Evolutionary conservation across 53 echinoderm and acorn worm species (phyloP).

Genomic region (Hippasteria phrygiana): DNA sequence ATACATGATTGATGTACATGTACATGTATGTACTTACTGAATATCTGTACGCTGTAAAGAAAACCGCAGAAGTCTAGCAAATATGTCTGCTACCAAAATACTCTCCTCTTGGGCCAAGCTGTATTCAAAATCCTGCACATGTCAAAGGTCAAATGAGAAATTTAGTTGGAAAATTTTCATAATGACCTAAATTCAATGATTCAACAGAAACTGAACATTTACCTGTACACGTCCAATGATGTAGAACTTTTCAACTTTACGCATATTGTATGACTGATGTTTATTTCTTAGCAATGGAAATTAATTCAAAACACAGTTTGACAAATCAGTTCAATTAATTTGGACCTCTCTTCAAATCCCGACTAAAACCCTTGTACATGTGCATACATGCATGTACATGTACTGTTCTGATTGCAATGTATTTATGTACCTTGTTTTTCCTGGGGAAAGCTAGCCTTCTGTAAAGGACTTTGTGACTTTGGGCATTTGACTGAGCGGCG

Average conservation of each 20-base stretch:
- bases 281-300: no score
- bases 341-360: no score
- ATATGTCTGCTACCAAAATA: constrained; percentile 64
- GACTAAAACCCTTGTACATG: constrained; percentile 22
- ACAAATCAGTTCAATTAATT: no score
- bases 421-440: no score
- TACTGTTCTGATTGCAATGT: no score
- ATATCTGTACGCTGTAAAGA: constrained; percentile 60
- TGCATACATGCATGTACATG: constrained; percentile 11
- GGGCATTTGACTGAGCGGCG: no score
- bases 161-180: neutral
- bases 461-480: no score
- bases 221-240: no score
- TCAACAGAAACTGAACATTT: neutral
- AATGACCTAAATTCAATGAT: neutral
- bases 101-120: constrained; percentile 69
- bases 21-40: constrained; percentile 67
- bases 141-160: neutral
- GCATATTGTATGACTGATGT: no score
- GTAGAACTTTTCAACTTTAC: no score
- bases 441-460: no score
- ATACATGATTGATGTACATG: constrained; percentile 32
- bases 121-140: constrained; percentile 68
- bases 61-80: constrained; percentile 67
- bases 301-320: no score